phyloP scores from a whole-genome alignment of 92 coral and sea anemone genomes.

The Palythoa grandiflora region DNA sequence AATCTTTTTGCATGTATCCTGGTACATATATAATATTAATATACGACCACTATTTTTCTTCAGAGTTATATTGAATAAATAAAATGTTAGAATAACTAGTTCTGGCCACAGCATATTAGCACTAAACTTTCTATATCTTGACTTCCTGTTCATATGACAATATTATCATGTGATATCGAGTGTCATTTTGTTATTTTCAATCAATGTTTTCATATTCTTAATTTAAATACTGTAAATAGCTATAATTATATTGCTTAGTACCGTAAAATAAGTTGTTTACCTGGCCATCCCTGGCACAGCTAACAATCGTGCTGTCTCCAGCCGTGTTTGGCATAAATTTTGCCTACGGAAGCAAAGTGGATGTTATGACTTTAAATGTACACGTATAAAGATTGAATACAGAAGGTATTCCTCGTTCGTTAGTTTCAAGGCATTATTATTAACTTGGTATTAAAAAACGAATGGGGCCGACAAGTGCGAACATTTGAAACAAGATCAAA shows the following conservation, averaged over 20 bases:
- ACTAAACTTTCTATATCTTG: not conserved
- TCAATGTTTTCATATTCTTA: not conserved
- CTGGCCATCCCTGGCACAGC: slow-evolving; percentile 99
- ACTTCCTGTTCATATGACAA: not conserved
- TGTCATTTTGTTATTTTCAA: no score
- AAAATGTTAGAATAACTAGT: not conserved
- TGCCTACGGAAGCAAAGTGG: slow-evolving; percentile 68
- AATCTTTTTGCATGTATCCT: no score
- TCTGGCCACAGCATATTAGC: not conserved
- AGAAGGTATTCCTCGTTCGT: not conserved
- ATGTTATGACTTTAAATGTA: not conserved
- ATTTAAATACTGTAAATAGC: not conserved
- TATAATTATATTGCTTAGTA: not conserved
- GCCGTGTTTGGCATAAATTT: slow-evolving; percentile 95
- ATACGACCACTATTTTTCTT: not conserved
- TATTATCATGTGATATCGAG: not conserved
- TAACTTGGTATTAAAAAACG: not conserved
- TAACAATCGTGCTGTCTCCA: slow-evolving; percentile 86
- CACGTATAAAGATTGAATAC: not conserved
- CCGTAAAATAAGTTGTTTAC: slow-evolving; percentile 40
- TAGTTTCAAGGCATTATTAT: not conserved
- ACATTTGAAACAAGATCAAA: slow-evolving; percentile 6
- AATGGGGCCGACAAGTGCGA: not conserved
- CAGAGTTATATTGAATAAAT: not conserved
- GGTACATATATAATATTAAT: not conserved